Percentiles rank a stretch among this genome's conserved stretches.
phyloP scores from a whole-genome alignment of 2,888 invertebrate genomes.

The Prosopocoilus inquinatus region DNA sequence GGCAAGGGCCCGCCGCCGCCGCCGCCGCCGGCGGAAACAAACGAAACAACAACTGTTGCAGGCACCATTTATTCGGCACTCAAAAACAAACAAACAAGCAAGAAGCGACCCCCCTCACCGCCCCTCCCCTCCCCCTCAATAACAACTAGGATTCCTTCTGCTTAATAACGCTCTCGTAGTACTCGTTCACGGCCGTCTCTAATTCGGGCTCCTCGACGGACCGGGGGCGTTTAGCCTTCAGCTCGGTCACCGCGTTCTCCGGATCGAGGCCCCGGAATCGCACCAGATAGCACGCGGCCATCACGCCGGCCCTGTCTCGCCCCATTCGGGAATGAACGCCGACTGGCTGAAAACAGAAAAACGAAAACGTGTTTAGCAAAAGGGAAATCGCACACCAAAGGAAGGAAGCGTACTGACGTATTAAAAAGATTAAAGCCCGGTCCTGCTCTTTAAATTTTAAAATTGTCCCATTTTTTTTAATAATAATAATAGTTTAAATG shows the following conservation, averaged over 20 bases:
- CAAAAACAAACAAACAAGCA: no score
- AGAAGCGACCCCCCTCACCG: no score
- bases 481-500: no score
- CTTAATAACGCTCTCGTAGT: slow-evolving; percentile 2
- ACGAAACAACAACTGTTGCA: no score
- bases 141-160: background rate
- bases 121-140: no score
- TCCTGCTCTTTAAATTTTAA: no score
- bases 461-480: no score
- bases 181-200: slow-evolving; percentile 14
- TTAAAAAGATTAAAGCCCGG: no score
- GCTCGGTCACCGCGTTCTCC: slow-evolving; percentile 59
- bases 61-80: no score
- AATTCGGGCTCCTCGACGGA: slow-evolving; percentile 53
- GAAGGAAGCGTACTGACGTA: background rate
- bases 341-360: slow-evolving; percentile 55
- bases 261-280: slow-evolving; percentile 61
- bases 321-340: slow-evolving; percentile 72
- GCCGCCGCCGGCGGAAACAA: no score
- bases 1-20: no score
- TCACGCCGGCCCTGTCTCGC: slow-evolving; percentile 67
- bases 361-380: slow-evolving; percentile 4
- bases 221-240: slow-evolving; percentile 60
- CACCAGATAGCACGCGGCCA: slow-evolving; percentile 73
- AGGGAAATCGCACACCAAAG: background rate